phyloP scores from a whole-genome alignment of 2,888 invertebrate species.

The Dastarcus helophoroides region DNA sequence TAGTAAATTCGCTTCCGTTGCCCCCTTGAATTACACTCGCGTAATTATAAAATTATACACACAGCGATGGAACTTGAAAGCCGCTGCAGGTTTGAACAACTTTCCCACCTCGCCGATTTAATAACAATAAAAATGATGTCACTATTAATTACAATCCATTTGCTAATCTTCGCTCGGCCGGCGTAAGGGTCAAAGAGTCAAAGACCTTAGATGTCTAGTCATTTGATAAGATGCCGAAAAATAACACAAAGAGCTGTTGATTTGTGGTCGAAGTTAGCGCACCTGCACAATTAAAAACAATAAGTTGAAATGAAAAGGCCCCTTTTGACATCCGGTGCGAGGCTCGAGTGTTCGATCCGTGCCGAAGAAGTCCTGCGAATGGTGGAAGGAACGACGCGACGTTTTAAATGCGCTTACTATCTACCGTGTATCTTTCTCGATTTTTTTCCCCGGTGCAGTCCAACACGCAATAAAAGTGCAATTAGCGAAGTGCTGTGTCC shows the following conservation, averaged over 20 bases:
- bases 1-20: too few relatives aligned
- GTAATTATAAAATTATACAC: too few relatives aligned
- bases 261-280: neutral
- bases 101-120: too few relatives aligned
- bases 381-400: neutral
- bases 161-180: too few relatives aligned
- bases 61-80: too few relatives aligned
- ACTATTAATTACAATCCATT: too few relatives aligned
- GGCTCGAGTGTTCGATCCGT: slow-evolving; percentile 8
- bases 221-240: neutral
- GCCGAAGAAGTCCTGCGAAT: slow-evolving; percentile 5
- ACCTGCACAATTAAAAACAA: slow-evolving; percentile 3
- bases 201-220: too few relatives aligned
- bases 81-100: too few relatives aligned
- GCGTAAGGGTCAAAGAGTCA: too few relatives aligned
- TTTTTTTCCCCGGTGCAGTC: slow-evolving; percentile 13
- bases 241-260: neutral
- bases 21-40: too few relatives aligned
- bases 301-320: slow-evolving; percentile 7
- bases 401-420: neutral
- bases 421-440: slow-evolving; percentile 4
- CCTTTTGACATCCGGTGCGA: slow-evolving; percentile 1
- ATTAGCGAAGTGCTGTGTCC: slow-evolving; percentile 35
- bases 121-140: too few relatives aligned
- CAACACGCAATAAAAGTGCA: slow-evolving; percentile 32